Evolutionary conservation across 2,888 invertebrate genomes (phyloP).

Genomic region (Idaea aversata): DNA sequence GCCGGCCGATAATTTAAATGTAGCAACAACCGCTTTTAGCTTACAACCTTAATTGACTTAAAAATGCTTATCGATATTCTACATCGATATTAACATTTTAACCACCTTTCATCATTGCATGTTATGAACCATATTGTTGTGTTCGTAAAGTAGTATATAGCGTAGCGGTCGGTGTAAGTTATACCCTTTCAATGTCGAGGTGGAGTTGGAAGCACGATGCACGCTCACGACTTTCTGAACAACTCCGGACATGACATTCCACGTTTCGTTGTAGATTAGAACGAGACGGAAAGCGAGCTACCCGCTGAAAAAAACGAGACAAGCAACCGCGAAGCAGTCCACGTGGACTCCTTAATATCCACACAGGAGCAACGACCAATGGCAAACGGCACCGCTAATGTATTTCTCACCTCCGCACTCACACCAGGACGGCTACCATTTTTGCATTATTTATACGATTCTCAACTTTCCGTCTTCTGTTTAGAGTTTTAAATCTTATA

Average conservation of each 20-base stretch:
- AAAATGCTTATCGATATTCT: constrained; percentile 78
- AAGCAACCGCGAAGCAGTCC: constrained; percentile 74
- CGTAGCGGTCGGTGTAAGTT: constrained; percentile 39
- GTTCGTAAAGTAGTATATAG: constrained; percentile 37
- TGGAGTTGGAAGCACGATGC: constrained; percentile 76
- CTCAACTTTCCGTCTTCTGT: constrained; percentile 51
- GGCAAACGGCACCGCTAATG: constrained; percentile 80
- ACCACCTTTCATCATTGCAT: constrained; percentile 20
- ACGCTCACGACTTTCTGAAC: constrained; percentile 81
- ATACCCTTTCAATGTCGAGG: constrained; percentile 49
- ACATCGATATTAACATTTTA: constrained; percentile 40
- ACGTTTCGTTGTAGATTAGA: constrained; percentile 80
- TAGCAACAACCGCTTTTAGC: constrained; percentile 81
- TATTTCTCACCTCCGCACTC: constrained; percentile 82
- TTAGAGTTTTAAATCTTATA: constrained; percentile 61
- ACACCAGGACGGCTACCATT: constrained; percentile 70
- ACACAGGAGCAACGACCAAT: constrained; percentile 80
- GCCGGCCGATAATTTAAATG: constrained; percentile 80
- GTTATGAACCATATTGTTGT: constrained; percentile 43
- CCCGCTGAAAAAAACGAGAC: constrained; percentile 77
- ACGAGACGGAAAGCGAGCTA: constrained; percentile 73
- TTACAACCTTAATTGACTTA: constrained; percentile 81
- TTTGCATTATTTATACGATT: constrained; percentile 59
- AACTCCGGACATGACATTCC: constrained; percentile 81
- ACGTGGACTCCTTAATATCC: constrained; percentile 80